Evolutionary conservation across 1,140 invertebrate genomes (phyloP).

Genomic region (Diorhabda sublineata): DNA sequence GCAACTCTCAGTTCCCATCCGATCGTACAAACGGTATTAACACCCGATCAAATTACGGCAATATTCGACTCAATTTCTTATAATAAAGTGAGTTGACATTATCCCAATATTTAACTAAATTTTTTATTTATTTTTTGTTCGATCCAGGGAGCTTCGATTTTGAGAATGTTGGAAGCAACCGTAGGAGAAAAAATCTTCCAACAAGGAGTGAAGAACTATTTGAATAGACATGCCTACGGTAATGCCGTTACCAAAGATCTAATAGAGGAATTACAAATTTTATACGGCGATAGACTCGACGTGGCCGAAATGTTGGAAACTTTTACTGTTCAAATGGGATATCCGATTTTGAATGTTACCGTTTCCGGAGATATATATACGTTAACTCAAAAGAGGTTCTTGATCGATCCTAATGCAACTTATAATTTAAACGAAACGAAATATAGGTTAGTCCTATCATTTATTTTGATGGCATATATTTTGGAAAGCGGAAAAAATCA

Average conservation of each 20-base stretch:
- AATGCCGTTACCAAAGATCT: conserved; percentile 81
- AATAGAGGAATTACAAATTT: conserved; percentile 60
- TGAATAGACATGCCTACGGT: conserved; percentile 63
- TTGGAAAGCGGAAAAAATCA: too few species aligned
- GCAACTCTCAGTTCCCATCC: conserved; percentile 81
- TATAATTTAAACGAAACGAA: conserved; percentile 52
- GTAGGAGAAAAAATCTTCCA: conserved; percentile 72
- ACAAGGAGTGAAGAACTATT: conserved; percentile 66
- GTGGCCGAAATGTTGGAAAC: conserved; percentile 80
- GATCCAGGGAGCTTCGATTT: conserved; percentile 73
- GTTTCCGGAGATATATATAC: conserved; percentile 50
- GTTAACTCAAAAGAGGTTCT: conserved; percentile 70
- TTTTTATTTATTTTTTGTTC: conserved; percentile 6
- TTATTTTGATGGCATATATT: background rate
- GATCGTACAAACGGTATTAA: conserved; percentile 76
- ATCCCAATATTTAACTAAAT: conserved; percentile 1
- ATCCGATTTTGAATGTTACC: conserved; percentile 69
- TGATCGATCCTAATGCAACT: conserved; percentile 59
- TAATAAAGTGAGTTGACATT: conserved; percentile 64
- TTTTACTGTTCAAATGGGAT: conserved; percentile 91
- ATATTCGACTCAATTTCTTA: conserved; percentile 93
- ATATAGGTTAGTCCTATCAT: conserved; percentile 53
- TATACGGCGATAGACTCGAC: conserved; percentile 48
- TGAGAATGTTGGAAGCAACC: conserved; percentile 87
- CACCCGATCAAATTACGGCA: conserved; percentile 86